Conservation (phyloP, 2,113 vertebrate species). For the Nipponia nippon region DNA sequence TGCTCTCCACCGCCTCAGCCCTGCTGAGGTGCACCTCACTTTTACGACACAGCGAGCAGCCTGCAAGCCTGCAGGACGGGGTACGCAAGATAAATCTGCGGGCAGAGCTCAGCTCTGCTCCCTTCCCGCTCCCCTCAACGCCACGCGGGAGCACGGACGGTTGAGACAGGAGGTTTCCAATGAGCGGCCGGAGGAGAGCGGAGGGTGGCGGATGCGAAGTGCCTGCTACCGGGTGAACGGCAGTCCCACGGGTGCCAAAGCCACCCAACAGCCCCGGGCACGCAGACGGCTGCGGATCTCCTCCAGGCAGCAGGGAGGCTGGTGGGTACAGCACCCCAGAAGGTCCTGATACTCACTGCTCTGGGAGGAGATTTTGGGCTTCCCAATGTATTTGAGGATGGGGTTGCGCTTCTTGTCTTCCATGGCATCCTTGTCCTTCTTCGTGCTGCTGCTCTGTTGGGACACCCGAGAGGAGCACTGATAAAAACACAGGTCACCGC, state of each 20-base stretch:
- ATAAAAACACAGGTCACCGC: neutral
- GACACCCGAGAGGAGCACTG: neutral
- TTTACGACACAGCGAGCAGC: neutral
- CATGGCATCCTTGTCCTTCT: conserved; percentile 81
- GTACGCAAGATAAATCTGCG: accelerated
- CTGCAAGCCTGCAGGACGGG: neutral
- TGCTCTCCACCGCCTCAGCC: neutral
- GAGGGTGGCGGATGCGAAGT: neutral
- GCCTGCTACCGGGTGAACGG: too few species aligned
- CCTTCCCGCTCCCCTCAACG: neutral
- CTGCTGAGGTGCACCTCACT: too few species aligned
- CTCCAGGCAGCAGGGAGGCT: neutral
- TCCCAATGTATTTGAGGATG: conserved; percentile 93
- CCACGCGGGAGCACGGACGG: accelerated
- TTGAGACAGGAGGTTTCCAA: neutral
- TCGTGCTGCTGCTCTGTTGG: conserved; percentile 81
- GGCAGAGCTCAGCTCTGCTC: neutral
- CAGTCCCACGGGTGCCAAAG: neutral
- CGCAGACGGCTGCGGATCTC: neutral
- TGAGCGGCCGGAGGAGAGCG: accelerated
- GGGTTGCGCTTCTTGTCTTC: conserved; percentile 92
- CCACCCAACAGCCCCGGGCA: accelerated
- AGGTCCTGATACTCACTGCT: conserved; percentile 79
- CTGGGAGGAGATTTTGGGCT: conserved; percentile 85
- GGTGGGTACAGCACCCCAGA: neutral